These are phyloP conservation scores for Cremastinae sp. DNA, from an alignment of 2,888 invertebrate species.

Conservation along the genomic window DNA sequence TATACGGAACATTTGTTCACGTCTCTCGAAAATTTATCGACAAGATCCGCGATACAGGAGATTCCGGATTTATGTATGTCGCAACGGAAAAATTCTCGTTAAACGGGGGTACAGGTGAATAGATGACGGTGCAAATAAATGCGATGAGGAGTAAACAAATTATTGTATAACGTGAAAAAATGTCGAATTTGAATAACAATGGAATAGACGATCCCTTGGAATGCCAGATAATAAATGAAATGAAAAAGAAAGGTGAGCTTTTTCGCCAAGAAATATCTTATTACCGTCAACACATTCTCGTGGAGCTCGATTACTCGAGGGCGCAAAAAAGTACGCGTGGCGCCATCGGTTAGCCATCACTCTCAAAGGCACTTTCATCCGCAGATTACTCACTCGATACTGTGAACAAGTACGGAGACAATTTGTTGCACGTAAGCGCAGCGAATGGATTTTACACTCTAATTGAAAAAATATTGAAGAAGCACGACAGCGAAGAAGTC, in stretches of 20 bases:
- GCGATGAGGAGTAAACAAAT: background rate
- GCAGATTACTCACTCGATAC: constrained; percentile 73
- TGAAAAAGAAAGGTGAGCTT: constrained; percentile 58
- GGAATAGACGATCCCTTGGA: constrained; percentile 31
- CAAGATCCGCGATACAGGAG: background rate
- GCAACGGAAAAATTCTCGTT: background rate
- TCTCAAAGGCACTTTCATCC: constrained; percentile 22
- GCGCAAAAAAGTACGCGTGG: too few species aligned
- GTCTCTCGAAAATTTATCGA: background rate
- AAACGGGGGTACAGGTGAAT: background rate
- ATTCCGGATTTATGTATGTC: background rate
- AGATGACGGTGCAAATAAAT: constrained; percentile 10
- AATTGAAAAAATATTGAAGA: constrained; percentile 46
- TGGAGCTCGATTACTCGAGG: too few species aligned
- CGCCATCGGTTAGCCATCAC: background rate
- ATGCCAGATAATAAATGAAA: constrained; percentile 49
- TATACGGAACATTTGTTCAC: background rate
- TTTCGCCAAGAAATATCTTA: background rate
- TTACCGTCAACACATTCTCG: background rate
- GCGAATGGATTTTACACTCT: constrained; percentile 69
- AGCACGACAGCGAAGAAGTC: constrained; percentile 61
- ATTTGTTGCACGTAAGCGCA: constrained; percentile 73
- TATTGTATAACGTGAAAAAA: constrained; percentile 24
- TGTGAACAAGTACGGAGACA: constrained; percentile 74
- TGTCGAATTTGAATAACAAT: constrained; percentile 40